Evolutionary conservation across 1,140 invertebrate genomes (phyloP).

Genomic region (Drosophila watanabei): DNA sequence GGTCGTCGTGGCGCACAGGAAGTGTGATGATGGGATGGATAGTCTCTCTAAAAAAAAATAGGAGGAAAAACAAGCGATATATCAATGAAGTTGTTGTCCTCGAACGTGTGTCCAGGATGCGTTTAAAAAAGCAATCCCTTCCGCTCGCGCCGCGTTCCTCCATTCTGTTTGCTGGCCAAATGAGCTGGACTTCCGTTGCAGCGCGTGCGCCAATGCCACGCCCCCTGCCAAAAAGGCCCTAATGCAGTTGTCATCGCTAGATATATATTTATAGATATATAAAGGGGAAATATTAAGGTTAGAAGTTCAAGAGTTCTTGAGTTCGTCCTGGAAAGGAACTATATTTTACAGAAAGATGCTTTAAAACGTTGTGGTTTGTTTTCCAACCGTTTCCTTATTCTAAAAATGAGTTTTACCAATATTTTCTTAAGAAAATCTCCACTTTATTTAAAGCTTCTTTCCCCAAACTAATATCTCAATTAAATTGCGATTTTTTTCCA

Average conservation of each 20-base stretch:
- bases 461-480: background rate
- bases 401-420: rapidly evolving
- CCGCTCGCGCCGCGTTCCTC: conserved; percentile 54
- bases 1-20: conserved; percentile 55
- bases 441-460: background rate
- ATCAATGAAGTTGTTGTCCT: conserved; percentile 80
- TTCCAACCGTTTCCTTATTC: background rate
- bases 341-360: background rate
- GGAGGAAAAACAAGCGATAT: conserved; percentile 60
- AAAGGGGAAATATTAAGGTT: background rate
- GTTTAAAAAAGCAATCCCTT: conserved; percentile 81
- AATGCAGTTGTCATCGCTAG: conserved; percentile 68
- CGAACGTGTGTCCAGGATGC: conserved; percentile 77
- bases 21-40: conserved; percentile 39
- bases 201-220: conserved; percentile 68
- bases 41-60: conserved; percentile 52
- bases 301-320: background rate
- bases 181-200: conserved; percentile 79
- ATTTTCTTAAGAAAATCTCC: background rate
- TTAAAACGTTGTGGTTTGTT: too few species aligned
- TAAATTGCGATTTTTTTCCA: background rate
- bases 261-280: conserved; percentile 13
- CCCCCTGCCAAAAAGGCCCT: conserved; percentile 37
- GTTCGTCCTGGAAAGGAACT: background rate
- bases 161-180: conserved; percentile 57